A percentile compares a stretch with the other conserved stretches of the same genome.
These are phyloP conservation scores for Ceratina japonica DNA, from an alignment of 1,140 invertebrate genomes.

Conservation along the genomic window DNA sequence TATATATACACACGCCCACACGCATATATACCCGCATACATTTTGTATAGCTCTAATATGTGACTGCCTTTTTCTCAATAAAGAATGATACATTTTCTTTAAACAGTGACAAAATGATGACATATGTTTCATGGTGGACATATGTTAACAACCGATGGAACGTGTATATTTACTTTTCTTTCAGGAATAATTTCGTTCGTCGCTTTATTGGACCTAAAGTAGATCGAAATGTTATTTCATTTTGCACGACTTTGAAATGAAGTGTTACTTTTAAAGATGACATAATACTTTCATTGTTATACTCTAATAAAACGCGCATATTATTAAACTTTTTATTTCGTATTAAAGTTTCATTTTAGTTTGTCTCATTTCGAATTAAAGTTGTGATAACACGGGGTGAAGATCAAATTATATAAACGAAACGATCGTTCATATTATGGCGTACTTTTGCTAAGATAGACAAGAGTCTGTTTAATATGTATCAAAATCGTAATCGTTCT, in stretches of 20 bases:
- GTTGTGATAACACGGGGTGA: neutral
- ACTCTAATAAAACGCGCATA: neutral
- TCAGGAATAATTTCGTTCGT: slow-evolving; percentile 5
- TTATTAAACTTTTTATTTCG: neutral
- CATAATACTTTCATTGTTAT: neutral
- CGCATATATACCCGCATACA: neutral
- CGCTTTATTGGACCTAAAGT: neutral
- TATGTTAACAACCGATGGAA: neutral
- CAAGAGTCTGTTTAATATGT: too few species aligned
- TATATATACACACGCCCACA: neutral
- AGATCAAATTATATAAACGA: too few species aligned
- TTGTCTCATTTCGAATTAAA: neutral
- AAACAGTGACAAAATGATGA: slow-evolving; percentile 1
- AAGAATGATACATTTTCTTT: slow-evolving; percentile 41
- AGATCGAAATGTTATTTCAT: neutral
- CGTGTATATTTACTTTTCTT: neutral
- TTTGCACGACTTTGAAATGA: neutral
- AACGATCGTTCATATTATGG: too few species aligned
- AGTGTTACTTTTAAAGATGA: neutral
- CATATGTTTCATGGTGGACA: neutral
- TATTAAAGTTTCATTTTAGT: neutral
- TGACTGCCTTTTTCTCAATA: slow-evolving; percentile 60
- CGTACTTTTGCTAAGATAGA: too few species aligned
- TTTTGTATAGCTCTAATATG: slow-evolving; percentile 56
- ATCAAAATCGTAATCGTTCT: too few species aligned